phyloP scores from a whole-genome alignment of 2,113 vertebrate species.

The Ictalurus furcatus region DNA sequence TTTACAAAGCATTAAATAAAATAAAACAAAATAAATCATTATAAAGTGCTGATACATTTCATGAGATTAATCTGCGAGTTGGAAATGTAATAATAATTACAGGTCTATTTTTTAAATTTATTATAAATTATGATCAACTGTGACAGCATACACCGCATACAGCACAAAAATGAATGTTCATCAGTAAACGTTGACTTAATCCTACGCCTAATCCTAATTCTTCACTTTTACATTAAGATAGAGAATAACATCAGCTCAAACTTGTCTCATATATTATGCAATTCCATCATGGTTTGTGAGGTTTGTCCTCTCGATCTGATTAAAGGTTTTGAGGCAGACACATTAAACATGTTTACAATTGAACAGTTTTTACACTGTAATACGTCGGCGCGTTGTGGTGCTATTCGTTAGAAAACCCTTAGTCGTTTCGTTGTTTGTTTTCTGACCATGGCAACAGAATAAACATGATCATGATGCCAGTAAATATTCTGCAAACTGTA shows the following conservation, averaged over 20 bases:
- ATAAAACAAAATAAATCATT: constrained; percentile 33
- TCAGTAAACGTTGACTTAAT: constrained; percentile 8
- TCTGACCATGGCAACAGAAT: background rate
- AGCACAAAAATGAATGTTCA: constrained; percentile 15
- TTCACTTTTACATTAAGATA: constrained; percentile 29
- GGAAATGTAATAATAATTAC: constrained; percentile 14
- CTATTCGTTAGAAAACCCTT: background rate
- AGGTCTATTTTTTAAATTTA: background rate
- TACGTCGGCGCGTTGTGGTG: background rate
- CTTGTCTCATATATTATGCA: background rate
- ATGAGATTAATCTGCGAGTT: constrained; percentile 19
- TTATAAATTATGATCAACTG: constrained; percentile 26
- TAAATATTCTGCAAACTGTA: constrained; percentile 12
- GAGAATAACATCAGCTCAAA: background rate
- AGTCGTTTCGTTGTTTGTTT: background rate
- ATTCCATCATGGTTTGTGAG: background rate
- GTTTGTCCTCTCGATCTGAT: background rate
- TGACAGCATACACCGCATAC: constrained; percentile 31
- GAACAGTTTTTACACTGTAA: background rate
- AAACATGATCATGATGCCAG: background rate
- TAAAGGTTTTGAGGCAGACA: constrained; percentile 10
- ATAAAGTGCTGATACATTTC: constrained; percentile 37
- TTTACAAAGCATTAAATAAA: constrained; percentile 37
- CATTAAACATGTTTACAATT: background rate
- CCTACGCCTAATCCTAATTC: constrained; percentile 18